phyloP scores from a whole-genome alignment of 2,113 vertebrate genomes.

The Syngnathus floridae region DNA sequence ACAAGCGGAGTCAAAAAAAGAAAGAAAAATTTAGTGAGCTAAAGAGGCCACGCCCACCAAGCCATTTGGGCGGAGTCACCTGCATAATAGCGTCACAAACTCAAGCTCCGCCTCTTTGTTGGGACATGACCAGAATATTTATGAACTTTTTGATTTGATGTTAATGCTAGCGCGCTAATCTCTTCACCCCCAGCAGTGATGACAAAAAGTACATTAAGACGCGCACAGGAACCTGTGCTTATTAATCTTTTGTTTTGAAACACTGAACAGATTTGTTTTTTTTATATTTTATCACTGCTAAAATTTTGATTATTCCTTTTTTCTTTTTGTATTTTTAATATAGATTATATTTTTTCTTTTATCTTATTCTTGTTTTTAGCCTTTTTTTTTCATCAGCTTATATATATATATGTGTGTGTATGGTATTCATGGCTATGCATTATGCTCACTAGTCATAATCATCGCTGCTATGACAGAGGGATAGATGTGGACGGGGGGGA shows the following conservation, averaged over 20 bases:
- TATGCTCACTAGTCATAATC: no score
- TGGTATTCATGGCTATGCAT: no score
- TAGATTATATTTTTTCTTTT: not conserved
- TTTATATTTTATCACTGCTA: no score
- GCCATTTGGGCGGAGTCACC: not conserved
- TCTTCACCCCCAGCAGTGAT: not conserved
- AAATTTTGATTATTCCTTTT: no score
- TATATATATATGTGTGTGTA: no score
- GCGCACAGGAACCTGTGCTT: no score
- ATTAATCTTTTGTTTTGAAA: no score
- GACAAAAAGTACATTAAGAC: no score
- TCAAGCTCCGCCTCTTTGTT: not conserved
- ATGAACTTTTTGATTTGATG: not conserved
- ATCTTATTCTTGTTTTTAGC: not conserved
- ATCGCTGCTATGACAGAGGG: no score
- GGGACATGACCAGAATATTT: not conserved
- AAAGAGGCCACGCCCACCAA: not conserved
- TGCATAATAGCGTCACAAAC: not conserved
- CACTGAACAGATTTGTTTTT: no score
- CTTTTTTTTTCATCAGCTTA: not conserved
- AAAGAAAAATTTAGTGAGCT: not conserved
- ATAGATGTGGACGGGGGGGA: no score
- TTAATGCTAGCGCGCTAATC: conserved; percentile 1
- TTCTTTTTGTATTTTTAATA: no score
- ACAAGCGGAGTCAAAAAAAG: not conserved